A percentile compares a stretch with the other conserved stretches of the same genome.
Evolutionary conservation across 2,113 vertebrate genomes (phyloP).

Genomic region (Corynorhinus townsendii): DNA sequence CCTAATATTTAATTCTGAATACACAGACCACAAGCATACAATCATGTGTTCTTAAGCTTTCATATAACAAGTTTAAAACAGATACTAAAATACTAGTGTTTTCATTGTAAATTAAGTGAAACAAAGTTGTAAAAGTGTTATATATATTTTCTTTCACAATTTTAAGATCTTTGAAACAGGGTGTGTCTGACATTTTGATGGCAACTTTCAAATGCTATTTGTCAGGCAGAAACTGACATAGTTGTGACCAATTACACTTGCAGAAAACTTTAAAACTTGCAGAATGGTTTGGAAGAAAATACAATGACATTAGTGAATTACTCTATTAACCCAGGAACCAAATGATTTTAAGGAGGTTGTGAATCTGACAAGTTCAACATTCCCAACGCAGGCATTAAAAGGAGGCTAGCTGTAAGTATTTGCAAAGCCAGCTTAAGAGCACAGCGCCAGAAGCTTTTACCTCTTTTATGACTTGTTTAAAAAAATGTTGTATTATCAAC

Average conservation of each 20-base stretch:
- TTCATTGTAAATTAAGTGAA: conserved; percentile 35
- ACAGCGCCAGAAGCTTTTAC: neutral
- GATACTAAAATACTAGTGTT: neutral
- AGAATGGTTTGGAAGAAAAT: conserved; percentile 16
- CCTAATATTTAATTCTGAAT: conserved; percentile 9
- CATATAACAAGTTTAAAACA: neutral
- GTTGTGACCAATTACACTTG: neutral
- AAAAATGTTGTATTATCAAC: neutral
- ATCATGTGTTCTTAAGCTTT: neutral
- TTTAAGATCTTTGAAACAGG: conserved; percentile 23
- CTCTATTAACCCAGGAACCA: neutral
- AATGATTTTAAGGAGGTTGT: neutral
- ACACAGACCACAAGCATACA: neutral
- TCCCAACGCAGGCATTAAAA: neutral
- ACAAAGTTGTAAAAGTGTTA: neutral
- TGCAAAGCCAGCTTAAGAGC: neutral
- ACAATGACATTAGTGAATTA: neutral
- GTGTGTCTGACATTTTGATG: neutral
- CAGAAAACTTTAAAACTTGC: neutral
- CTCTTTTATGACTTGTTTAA: neutral
- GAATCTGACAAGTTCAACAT: neutral
- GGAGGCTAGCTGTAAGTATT: neutral
- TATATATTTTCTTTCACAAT: neutral
- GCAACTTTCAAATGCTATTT: neutral
- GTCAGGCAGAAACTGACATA: neutral